These are phyloP conservation scores for Phania funesta DNA, from an alignment of 2,888 invertebrate genomes.

Conservation along the genomic window DNA sequence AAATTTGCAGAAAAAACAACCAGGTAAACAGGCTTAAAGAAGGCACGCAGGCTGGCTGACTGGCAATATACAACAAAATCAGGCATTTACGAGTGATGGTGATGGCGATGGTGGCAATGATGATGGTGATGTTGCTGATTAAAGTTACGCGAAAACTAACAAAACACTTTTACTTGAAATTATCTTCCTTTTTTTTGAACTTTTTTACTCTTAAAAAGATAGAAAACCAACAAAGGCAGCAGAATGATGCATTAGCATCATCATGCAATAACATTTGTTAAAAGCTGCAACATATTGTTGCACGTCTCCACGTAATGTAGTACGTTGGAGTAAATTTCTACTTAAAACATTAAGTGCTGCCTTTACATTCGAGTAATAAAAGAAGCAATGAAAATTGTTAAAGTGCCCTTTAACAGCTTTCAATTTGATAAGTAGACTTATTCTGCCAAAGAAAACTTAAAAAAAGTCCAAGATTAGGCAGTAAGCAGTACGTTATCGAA, in stretches of 20 bases:
- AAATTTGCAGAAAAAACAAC: slow-evolving; percentile 15
- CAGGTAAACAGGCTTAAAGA: slow-evolving; percentile 33
- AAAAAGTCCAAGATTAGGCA: neutral
- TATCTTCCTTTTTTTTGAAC: neutral
- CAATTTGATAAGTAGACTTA: neutral
- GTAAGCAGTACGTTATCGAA: neutral
- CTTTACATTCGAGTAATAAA: neutral
- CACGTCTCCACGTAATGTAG: too few species aligned
- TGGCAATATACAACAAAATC: neutral
- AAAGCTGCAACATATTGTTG: slow-evolving; percentile 54
- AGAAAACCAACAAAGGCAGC: slow-evolving; percentile 17
- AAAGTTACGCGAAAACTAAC: slow-evolving; percentile 45
- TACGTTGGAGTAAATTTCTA: neutral
- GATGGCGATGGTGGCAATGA: slow-evolving; percentile 18
- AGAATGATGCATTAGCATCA: slow-evolving; percentile 56
- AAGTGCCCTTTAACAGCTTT: slow-evolving; percentile 14
- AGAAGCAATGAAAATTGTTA: neutral
- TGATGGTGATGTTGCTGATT: slow-evolving; percentile 47
- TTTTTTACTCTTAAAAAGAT: slow-evolving; percentile 2
- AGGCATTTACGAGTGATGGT: slow-evolving; percentile 10
- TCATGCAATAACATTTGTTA: slow-evolving; percentile 56
- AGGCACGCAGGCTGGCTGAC: slow-evolving; percentile 32
- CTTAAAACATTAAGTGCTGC: slow-evolving; percentile 13
- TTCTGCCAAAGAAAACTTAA: slow-evolving; percentile 24
- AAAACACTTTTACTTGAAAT: slow-evolving; percentile 61